Conservation (phyloP, 1,140 invertebrate genomes). For the Aphaenogaster rudis region DNA sequence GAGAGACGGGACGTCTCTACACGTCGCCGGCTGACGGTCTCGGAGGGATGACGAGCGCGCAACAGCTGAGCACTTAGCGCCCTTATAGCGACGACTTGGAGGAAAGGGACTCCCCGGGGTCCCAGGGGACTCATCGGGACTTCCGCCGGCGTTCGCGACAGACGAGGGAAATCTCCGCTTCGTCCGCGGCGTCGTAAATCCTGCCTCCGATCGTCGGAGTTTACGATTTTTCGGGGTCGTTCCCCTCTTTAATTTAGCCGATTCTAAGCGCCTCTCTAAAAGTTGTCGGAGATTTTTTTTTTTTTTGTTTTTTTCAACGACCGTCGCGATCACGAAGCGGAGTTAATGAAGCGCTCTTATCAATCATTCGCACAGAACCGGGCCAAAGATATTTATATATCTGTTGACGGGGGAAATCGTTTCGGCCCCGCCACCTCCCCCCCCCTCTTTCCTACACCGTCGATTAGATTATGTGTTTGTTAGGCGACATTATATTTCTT, state of each 20-base stretch:
- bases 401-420: conserved; percentile 23
- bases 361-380: conserved; percentile 5
- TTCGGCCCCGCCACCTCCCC: not conserved
- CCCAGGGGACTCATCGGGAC: conserved; percentile 79
- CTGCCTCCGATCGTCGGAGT: conserved; percentile 34
- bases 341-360: conserved; percentile 19
- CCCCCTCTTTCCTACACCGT: not conserved
- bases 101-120: conserved; percentile 38
- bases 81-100: conserved; percentile 25
- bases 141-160: conserved; percentile 76
- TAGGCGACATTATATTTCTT: conserved; percentile 30
- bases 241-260: conserved; percentile 11
- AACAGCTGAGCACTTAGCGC: conserved; percentile 84
- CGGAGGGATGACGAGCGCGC: conserved; percentile 64
- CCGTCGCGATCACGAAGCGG: not conserved
- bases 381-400: conserved; percentile 30
- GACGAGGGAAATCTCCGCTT: conserved; percentile 25
- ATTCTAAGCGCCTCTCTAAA: not conserved
- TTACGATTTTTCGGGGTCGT: conserved; percentile 39
- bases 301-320: not conserved
- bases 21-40: not conserved
- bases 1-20: conserved; percentile 39
- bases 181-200: conserved; percentile 62
- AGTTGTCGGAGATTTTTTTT: conserved; percentile 15
- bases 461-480: conserved; percentile 58